Base-by-base conservation (phyloP, 2,888 invertebrate species). In the Mellilla xanthometata region DNA sequence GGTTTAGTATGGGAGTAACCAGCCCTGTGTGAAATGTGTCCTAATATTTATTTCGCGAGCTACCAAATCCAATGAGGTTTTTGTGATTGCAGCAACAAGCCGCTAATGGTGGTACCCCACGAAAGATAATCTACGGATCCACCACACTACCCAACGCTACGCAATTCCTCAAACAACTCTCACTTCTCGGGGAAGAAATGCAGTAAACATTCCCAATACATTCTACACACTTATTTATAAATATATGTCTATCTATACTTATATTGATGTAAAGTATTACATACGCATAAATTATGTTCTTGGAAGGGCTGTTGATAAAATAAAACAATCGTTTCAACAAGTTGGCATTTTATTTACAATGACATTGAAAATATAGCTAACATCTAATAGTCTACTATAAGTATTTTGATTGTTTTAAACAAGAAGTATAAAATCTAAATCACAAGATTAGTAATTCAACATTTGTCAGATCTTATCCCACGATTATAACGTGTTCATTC, bases 111-210 rank as follows among this genome's bases (percentile, higher is more conserved):
- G 95, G 94, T 30, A 91, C 91, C 44, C 82, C 92, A 7, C 95
- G 95, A 76, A 93, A 95, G 72, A 95, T 99, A 50, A 95, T 97
- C 40, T 99, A 99, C 76, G 99, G 99, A 26, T 95, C 97, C 49
- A 97, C 99, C 15, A 97, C 99, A 29, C 90, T 99, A 51, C 95
- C 95, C 56, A 99, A 97, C 88, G 97, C 99, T 3, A 93, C 94
- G 60, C 97, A 98, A 75, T 99, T 99, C 85, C 91, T 99, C 50
- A 96, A 96, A 81, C 99, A 99, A 84, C 90, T 96, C 19, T 93
- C 95, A n/a, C 90, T 94, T 15, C 80, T 95, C 52, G 95, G 95
- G 30, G 93, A 94, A 69, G 95, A 95, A 76, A 91, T 94, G 53
- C 91, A 91, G 58, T 86, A 72, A 81, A 79, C 84, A 82, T 84